Conservation (phyloP, 2,113 vertebrate genomes). For the Tenebrosternarchus preto region DNA sequence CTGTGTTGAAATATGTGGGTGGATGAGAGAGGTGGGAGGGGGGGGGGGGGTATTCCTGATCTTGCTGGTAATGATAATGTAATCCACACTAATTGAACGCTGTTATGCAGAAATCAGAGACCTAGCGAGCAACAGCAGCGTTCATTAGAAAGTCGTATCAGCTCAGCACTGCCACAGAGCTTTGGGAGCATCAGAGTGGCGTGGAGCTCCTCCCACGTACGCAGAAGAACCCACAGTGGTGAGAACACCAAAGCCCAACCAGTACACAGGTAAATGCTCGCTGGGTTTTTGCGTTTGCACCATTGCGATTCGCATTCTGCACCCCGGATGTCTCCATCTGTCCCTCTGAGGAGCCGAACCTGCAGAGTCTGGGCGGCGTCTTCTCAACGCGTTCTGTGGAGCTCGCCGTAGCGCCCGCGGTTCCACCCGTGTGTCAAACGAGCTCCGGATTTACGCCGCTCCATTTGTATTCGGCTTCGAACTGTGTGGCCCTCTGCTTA, state of each 20-base stretch:
- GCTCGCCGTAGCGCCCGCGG: too few relatives aligned
- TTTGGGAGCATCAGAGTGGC: background rate
- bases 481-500: slow-evolving; percentile 4
- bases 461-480: background rate
- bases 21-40: slow-evolving; percentile 21
- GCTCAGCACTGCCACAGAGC: background rate
- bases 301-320: slow-evolving; percentile 10
- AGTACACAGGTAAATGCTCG: slow-evolving; percentile 6
- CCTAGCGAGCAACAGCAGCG: slow-evolving; percentile 45
- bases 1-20: slow-evolving; percentile 10
- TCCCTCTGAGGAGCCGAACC: slow-evolving; percentile 13
- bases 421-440: too few relatives aligned
- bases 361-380: background rate
- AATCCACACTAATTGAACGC: slow-evolving; percentile 50
- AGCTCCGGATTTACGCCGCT: background rate
- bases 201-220: background rate
- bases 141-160: slow-evolving; percentile 44
- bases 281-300: slow-evolving; percentile 5
- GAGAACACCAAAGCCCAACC: background rate
- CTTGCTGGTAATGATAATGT: slow-evolving; percentile 54
- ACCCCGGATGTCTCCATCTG: background rate
- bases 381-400: background rate
- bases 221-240: background rate
- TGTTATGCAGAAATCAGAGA: slow-evolving; percentile 54
- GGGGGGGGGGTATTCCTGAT: slow-evolving; percentile 25